Conservation (phyloP, 2,797 vertebrate species). For the Sphaeramia orbicularis region DNA sequence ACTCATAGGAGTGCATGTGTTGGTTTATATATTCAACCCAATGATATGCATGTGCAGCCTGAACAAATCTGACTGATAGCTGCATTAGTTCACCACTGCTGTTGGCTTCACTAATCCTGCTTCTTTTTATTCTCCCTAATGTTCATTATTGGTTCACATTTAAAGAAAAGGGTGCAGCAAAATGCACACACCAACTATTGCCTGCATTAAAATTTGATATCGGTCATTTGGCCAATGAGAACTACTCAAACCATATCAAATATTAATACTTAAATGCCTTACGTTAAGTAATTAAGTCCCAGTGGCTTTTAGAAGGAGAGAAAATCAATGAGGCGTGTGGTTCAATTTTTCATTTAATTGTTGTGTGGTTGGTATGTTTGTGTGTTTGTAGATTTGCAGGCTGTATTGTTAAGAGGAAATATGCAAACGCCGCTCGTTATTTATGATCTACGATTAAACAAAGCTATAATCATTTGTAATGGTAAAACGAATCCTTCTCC, state of each 20-base stretch:
- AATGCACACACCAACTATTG: slow-evolving; percentile 41
- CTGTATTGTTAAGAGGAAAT: slow-evolving; percentile 7
- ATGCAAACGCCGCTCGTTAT: slow-evolving; percentile 37
- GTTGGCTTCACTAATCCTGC: slow-evolving; percentile 26
- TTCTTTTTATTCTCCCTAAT: slow-evolving; percentile 16
- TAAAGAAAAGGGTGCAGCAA: slow-evolving; percentile 4
- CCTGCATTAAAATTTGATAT: slow-evolving; percentile 80
- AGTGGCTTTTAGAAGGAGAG: slow-evolving; percentile 58
- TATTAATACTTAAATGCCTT: slow-evolving; percentile 82
- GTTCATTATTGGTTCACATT: slow-evolving; percentile 56
- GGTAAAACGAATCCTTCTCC: slow-evolving; percentile 6
- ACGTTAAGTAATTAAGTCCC: slow-evolving; percentile 83
- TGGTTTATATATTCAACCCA: not conserved
- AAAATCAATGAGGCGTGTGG: slow-evolving; percentile 64
- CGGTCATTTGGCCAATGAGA: slow-evolving; percentile 74
- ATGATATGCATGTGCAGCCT: not conserved
- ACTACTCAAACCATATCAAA: slow-evolving; percentile 70
- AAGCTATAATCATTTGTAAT: slow-evolving; percentile 28
- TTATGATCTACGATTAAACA: slow-evolving; percentile 47
- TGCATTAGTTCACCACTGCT: slow-evolving; percentile 11
- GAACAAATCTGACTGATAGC: not conserved
- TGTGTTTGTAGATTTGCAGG: not conserved
- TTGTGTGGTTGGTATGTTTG: slow-evolving; percentile 24
- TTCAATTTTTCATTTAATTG: slow-evolving; percentile 64
- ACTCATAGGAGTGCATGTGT: not conserved